Evolutionary conservation across 2,797 vertebrate species (phyloP).

Genomic region (Euphonia xanthogaster): DNA sequence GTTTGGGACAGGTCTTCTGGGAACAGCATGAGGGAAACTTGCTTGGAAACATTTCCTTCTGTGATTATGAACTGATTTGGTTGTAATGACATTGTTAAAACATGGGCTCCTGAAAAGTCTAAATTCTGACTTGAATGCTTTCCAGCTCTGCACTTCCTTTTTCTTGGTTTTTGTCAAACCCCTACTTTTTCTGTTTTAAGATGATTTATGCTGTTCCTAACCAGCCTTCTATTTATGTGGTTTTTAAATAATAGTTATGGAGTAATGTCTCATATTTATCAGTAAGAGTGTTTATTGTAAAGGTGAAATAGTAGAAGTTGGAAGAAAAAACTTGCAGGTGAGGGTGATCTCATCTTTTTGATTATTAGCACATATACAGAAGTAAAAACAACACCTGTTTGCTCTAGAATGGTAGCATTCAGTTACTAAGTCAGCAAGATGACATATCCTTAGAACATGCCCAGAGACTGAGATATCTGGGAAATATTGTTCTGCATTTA

Average conservation of each 20-base stretch:
- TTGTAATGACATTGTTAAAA: constrained; percentile 3
- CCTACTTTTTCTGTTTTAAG: not conserved
- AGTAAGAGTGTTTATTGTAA: not conserved
- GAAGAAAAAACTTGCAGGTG: not conserved
- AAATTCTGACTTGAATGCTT: not conserved
- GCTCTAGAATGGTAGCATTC: not conserved
- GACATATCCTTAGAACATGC: not conserved
- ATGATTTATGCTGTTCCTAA: not conserved
- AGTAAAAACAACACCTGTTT: not conserved
- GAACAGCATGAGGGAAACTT: not conserved
- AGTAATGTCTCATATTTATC: not conserved
- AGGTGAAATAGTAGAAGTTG: not conserved
- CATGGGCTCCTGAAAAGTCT: not conserved
- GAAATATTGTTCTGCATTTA: not conserved
- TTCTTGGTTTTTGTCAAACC: no score
- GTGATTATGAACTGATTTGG: not conserved
- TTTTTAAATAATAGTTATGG: not conserved
- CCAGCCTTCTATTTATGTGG: not conserved
- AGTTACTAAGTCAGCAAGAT: not conserved
- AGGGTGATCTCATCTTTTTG: not conserved
- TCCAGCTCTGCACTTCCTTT: not conserved
- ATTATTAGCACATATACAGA: not conserved
- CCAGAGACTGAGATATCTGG: not conserved
- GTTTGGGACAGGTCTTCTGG: constrained; percentile 23
- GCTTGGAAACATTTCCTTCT: not conserved